Percentiles rank a stretch among this genome's conserved stretches.
These are phyloP conservation scores for Cynopterus brachyotis DNA, from an alignment of 2,113 vertebrate genomes.

Conservation along the genomic window DNA sequence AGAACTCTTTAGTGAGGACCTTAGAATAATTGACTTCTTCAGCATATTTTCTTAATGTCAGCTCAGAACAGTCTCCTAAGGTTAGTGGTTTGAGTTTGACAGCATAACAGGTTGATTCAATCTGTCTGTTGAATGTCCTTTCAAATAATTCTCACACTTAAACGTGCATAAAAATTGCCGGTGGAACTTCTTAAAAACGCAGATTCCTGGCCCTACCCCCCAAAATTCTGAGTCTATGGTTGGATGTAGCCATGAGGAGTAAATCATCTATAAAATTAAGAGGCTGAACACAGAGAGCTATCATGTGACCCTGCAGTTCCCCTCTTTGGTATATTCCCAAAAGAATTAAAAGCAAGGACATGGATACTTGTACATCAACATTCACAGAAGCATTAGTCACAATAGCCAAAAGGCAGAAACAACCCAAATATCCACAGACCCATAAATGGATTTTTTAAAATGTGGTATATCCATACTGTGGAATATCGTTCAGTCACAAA, in stretches of 20 bases:
- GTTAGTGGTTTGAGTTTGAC: not conserved
- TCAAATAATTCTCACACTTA: not conserved
- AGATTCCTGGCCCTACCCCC: not conserved
- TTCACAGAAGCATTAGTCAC: not conserved
- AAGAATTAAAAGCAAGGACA: not conserved
- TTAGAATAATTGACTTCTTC: not conserved
- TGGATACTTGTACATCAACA: not conserved
- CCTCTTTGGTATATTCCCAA: not conserved
- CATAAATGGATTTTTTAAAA: not conserved
- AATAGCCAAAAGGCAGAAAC: not conserved
- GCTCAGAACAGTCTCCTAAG: not conserved
- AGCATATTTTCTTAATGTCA: not conserved
- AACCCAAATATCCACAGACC: not conserved
- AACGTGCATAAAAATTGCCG: not conserved
- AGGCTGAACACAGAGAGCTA: not conserved
- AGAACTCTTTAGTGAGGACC: not conserved
- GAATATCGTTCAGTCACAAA: not conserved
- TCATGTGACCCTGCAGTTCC: not conserved
- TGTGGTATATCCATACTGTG: not conserved
- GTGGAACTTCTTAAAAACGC: not conserved
- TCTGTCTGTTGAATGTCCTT: not conserved
- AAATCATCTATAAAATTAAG: not conserved
- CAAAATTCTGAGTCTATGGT: not conserved
- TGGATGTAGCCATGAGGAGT: not conserved
- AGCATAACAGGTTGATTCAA: not conserved